Conservation (phyloP, 2,888 invertebrate species). For the Idaea biselata region DNA sequence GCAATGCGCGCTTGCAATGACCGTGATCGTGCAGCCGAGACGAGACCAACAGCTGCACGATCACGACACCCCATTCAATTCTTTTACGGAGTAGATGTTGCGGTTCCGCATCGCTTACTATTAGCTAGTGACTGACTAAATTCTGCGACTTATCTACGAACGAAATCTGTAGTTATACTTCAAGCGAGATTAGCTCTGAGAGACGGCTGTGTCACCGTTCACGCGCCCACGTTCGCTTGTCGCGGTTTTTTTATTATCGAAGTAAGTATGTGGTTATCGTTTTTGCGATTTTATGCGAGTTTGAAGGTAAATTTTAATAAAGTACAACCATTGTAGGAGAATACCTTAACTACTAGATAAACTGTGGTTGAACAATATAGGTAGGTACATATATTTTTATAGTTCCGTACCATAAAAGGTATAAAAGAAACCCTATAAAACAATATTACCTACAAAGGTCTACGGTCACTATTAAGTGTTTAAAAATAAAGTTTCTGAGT, state of each 20-base stretch:
- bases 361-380: too few species aligned
- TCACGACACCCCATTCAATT: slow-evolving; percentile 15
- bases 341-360: too few species aligned
- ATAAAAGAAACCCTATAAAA: too few species aligned
- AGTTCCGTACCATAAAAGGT: too few species aligned
- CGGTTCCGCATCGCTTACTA: slow-evolving; percentile 15
- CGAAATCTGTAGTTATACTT: not conserved
- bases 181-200: not conserved
- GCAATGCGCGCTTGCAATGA: slow-evolving; percentile 42
- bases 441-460: too few species aligned
- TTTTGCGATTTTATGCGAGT: not conserved
- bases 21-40: slow-evolving; percentile 26
- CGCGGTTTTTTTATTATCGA: not conserved
- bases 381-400: too few species aligned
- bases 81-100: slow-evolving; percentile 4
- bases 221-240: not conserved
- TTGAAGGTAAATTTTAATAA: slow-evolving; percentile 3
- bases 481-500: too few species aligned
- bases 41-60: slow-evolving; percentile 19
- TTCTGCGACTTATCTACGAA: not conserved
- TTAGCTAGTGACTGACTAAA: not conserved
- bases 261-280: not conserved
- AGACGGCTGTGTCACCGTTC: not conserved
- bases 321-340: not conserved
- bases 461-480: too few species aligned